These are phyloP conservation scores for Galagoides demidoff DNA, from an alignment of 2,797 vertebrate species.

Conservation along the genomic window DNA sequence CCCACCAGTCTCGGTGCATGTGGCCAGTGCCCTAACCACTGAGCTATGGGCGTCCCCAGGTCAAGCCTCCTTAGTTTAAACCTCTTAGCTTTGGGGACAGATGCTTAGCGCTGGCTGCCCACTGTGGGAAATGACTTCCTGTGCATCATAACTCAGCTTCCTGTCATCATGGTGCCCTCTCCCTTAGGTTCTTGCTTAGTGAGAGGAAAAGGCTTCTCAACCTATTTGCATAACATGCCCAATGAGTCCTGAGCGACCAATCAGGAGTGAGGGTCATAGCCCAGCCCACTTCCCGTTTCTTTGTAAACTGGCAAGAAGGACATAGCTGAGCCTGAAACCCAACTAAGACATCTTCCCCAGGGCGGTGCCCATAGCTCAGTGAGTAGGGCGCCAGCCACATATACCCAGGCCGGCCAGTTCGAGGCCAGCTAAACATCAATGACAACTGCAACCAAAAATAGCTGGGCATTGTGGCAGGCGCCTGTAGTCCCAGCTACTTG, in stretches of 20 bases:
- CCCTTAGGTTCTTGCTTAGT: not conserved
- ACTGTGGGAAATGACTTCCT: not conserved
- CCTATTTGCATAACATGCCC: not conserved
- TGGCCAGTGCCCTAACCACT: too few species aligned
- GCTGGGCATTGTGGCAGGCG: too few species aligned
- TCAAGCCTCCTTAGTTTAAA: not conserved
- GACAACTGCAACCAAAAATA: too few species aligned
- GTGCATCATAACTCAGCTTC: not conserved
- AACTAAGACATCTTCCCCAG: not conserved
- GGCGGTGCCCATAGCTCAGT: too few species aligned
- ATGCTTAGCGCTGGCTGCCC: not conserved
- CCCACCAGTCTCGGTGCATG: too few species aligned
- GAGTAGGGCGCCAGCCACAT: too few species aligned
- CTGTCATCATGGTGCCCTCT: not conserved
- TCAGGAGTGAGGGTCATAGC: not conserved
- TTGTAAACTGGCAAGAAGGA: not conserved
- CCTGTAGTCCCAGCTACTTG: too few species aligned
- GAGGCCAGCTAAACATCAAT: too few species aligned
- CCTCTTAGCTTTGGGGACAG: not conserved
- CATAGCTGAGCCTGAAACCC: not conserved
- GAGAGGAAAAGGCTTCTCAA: not conserved
- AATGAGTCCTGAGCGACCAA: not conserved
- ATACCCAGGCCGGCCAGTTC: too few species aligned
- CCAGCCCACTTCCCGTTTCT: not conserved
- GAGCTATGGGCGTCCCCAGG: not conserved